A percentile compares a stretch with the other conserved stretches of the same genome.
phyloP scores from a whole-genome alignment of 2,888 invertebrate species.

The Patella depressa region DNA sequence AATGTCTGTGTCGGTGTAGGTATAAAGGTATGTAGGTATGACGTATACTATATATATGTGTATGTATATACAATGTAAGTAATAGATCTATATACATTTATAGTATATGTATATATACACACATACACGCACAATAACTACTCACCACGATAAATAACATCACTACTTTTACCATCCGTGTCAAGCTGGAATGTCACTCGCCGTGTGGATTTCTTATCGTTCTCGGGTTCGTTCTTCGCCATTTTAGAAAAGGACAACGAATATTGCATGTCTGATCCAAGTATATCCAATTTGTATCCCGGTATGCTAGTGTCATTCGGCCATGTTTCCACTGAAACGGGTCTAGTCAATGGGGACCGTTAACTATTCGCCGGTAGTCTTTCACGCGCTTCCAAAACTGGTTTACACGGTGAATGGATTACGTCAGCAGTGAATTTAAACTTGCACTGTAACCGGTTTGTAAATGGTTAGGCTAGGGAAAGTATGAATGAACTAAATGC shows the following conservation, averaged over 20 bases:
- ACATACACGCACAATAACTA: too few relatives aligned
- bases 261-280: conserved; percentile 7
- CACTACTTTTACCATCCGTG: background rate
- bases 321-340: too few relatives aligned
- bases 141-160: too few relatives aligned
- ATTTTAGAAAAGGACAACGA: background rate
- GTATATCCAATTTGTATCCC: background rate
- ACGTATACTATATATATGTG: too few relatives aligned
- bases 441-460: conserved; percentile 1
- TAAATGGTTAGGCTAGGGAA: background rate
- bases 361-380: background rate
- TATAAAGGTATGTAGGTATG: too few relatives aligned
- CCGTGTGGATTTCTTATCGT: background rate
- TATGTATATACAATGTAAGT: too few relatives aligned
- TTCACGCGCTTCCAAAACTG: conserved; percentile 5
- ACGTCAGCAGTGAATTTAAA: conserved; percentile 7
- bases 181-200: conserved; percentile 9
- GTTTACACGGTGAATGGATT: conserved; percentile 3
- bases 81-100: too few relatives aligned
- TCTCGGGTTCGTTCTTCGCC: background rate
- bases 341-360: background rate
- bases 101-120: too few relatives aligned
- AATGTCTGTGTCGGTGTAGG: too few relatives aligned
- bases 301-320: too few relatives aligned
- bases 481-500: background rate